These are phyloP conservation scores for Leucophenga maculata DNA, from an alignment of 2,888 invertebrate genomes.

Conservation along the genomic window DNA sequence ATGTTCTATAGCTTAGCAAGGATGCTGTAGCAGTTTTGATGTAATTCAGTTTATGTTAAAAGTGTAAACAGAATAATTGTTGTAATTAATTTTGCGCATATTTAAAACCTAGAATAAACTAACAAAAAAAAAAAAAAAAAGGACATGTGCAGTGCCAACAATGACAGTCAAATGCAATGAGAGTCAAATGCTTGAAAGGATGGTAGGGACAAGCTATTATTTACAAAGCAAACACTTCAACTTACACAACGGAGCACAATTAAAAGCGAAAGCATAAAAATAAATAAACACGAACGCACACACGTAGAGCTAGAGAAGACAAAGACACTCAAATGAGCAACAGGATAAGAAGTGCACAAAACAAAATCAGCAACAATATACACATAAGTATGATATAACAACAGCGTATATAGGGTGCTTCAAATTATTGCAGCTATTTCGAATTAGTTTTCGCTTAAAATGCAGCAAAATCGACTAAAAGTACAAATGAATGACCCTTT, in stretches of 20 bases:
- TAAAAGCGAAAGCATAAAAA: constrained; percentile 57
- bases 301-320: constrained; percentile 42
- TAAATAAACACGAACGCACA: constrained; percentile 49
- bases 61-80: constrained; percentile 39
- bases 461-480: no score
- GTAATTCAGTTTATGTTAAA: neutral
- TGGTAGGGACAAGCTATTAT: constrained; percentile 40
- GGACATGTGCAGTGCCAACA: constrained; percentile 33
- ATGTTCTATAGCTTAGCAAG: constrained; percentile 23
- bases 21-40: constrained; percentile 25
- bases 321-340: constrained; percentile 35
- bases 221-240: constrained; percentile 52
- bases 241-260: constrained; percentile 46
- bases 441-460: no score
- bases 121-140: neutral
- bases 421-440: no score
- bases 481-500: no score
- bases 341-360: constrained; percentile 14
- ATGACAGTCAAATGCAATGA: constrained; percentile 25
- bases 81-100: constrained; percentile 44
- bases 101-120: constrained; percentile 25
- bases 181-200: neutral
- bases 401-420: no score
- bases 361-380: neutral
- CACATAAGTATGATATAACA: no score